Base-by-base conservation (phyloP, 2,888 invertebrate species). In the Ferrisia virgata region DNA sequence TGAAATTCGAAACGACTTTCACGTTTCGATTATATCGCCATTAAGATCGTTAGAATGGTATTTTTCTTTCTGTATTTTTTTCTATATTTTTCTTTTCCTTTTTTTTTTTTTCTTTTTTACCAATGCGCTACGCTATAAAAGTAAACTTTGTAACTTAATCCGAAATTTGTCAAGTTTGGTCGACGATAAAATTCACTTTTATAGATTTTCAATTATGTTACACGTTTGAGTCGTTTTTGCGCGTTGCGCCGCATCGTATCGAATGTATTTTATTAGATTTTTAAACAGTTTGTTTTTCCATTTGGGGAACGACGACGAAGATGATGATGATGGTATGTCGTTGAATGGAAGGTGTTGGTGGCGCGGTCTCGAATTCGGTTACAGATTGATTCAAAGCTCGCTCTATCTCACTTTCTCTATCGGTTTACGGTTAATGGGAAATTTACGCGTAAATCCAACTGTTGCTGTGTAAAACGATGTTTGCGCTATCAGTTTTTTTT, bases 71-170 rank as follows among this genome's bases (percentile, higher is more conserved):
- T 31, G 31, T 31, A 58, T 18, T 4, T 13, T 22, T 6, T 4
- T 0, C 15, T 15, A 33, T n/a, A n/a, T n/a, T 8, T n/a, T 25
- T 31, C 5, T 64, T 15, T 64, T 64, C 25, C 1, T 0, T 58
- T 25, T 58, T 58, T 58, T 25, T 6, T 64, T 11, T 15, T 15
- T 43, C 13, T 11, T 43, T 43, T 2, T 43, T 31, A 28, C 28
- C 28, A 13, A 15, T 28, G 9, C 0, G 36, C 36, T 36, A 36
- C 18, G 36, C 36, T 33, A 31, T 31, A 36, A 36, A 76, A 76
- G 72, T 76, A 76, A 76, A 76, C 72, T 76, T 76, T 36, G 72
- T 76, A 76, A 76, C 72, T 76, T 76, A 76, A 76, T 76, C 72
- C 18, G 72, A 76, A 76, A 76, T 76, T 76, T 76, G 72, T 76